Evolutionary conservation across 2,888 invertebrate genomes (phyloP), one percentile per base, ranked within the genome.

Genomic region (Vesta saturnalis): DNA sequence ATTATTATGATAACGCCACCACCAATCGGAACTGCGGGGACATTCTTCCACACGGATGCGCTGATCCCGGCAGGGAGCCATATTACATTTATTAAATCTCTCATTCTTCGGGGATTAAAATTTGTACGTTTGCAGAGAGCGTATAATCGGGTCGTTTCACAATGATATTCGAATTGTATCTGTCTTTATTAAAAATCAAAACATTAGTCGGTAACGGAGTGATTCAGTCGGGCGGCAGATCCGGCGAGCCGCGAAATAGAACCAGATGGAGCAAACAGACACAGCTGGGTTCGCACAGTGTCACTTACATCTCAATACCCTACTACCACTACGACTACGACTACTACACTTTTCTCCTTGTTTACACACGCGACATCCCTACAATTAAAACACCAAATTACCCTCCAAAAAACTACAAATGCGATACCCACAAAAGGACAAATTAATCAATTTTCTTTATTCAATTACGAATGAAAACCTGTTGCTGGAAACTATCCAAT

Each of bases 241-340:
- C 72, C 80, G 80, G 75, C 80, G 78, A 81, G 77, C 81, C 82
- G 82, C 80, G 81, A 82, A 82, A 80, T 81, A 77, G 79, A 76
- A 80, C 81, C 82, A 82, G 82, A 82, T 82, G 82, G 80, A 82
- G 80, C 80, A 82, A 82, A 82, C 81, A 80, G 78, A 76, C 78
- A 77, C 80, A 81, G 81, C 79, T 82, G 82, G 78, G 78, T 68
- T 72, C 74, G 73, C 70, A 74, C 71, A 80, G 81, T 81, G 81
- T 82, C 81, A 79, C 81, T 82, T 81, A 81, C 81, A 79, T 79
- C 78, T 80, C 81, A 79, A 80, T 79, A 77, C 76, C 78, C 78
- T 21, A 15, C 16, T 23, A 56, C 56, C 14, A 54, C 19, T 54
- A 46, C 46, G n/a, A 46, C 46, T 74, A 75, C 76, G 77, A 74